Evolutionary conservation across 2,888 invertebrate species (phyloP), one percentile per base, ranked within the genome.

Genomic region (Spodoptera picta): DNA sequence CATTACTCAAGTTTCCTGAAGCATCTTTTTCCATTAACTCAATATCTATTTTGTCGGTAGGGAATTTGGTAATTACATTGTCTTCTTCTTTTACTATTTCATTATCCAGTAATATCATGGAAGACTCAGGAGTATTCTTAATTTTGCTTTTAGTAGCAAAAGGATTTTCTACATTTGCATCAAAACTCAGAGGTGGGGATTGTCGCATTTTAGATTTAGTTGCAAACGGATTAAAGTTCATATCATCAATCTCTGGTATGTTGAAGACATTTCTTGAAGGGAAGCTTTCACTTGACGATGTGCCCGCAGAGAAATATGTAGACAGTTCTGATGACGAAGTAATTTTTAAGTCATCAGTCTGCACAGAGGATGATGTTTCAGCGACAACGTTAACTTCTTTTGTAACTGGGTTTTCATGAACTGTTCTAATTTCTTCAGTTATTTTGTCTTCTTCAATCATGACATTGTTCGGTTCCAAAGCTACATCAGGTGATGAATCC

Each of bases 241-340:
- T 77, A 55, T 91, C 90, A 71, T 91, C 87, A 65, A 93, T 91
- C 83, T 92, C 92, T 42, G 93, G 93, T 48, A 93, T 72, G 67
- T 92, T 92, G 65, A 92, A 92, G 11, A 91, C 91, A 72, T 88
- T 92, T 83, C 75, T 91, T n/a, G 81, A 69, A 52, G 42, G 55
- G 24, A 73, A 67, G 57, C 79, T 83, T 49, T 88, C 88, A 62
- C 69, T 77, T 50, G 88, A 88, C 24, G 88, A 88, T 47, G 84
- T 73, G 0, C 79, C 82, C 31, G 81, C 83, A 23, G 90, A 87
- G 65, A 75, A 86, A 68, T 90, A 88, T 41, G 82, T 70, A 27
- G 89, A 90, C 48, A 87, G 86, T 58, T 90, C 90, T 27, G 86
- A 89, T 41, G 89, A 90, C 19, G 87, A 87, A 5, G 84, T 77